Evolutionary conservation across 2,797 vertebrate genomes (phyloP).

Genomic region (Lithobates pipiens): DNA sequence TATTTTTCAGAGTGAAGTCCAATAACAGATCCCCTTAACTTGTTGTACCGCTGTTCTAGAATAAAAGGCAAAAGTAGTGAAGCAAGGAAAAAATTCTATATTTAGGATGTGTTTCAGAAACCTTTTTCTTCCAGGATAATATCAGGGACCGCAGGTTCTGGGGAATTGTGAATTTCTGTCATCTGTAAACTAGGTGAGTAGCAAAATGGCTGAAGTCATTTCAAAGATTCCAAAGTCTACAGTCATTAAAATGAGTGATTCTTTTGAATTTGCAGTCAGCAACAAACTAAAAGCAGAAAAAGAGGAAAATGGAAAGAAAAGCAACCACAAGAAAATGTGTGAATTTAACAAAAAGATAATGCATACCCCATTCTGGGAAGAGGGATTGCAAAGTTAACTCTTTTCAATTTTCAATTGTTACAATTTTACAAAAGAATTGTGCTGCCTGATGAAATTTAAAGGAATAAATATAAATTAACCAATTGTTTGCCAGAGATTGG

Average conservation of each 20-base stretch:
- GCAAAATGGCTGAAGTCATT: constrained; percentile 34
- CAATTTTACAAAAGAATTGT: constrained; percentile 6
- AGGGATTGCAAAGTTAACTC: constrained; percentile 24
- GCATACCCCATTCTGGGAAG: constrained; percentile 13
- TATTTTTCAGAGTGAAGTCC: constrained; percentile 19
- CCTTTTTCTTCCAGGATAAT: constrained; percentile 37
- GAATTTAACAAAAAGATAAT: constrained; percentile 42
- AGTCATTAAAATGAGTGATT: constrained; percentile 26
- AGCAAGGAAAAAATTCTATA: constrained; percentile 28
- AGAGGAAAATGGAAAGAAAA: constrained; percentile 17
- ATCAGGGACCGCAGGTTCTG: constrained; percentile 31
- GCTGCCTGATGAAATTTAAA: constrained; percentile 20
- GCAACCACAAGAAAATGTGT: constrained; percentile 13
- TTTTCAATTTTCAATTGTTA: constrained; percentile 23
- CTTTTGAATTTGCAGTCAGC: constrained; percentile 35
- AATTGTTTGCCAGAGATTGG: neutral
- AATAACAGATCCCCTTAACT: constrained; percentile 23
- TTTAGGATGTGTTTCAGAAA: constrained; percentile 33
- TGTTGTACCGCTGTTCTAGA: constrained; percentile 23
- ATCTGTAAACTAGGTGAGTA: constrained; percentile 40
- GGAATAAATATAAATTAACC: constrained; percentile 2
- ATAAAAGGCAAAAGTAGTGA: constrained; percentile 14
- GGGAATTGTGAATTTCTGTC: constrained; percentile 32
- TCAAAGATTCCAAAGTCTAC: constrained; percentile 28
- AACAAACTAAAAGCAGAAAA: constrained; percentile 32